Evolutionary conservation across 2,888 invertebrate species (phyloP).

Genomic region (Tetragonisca angustula): DNA sequence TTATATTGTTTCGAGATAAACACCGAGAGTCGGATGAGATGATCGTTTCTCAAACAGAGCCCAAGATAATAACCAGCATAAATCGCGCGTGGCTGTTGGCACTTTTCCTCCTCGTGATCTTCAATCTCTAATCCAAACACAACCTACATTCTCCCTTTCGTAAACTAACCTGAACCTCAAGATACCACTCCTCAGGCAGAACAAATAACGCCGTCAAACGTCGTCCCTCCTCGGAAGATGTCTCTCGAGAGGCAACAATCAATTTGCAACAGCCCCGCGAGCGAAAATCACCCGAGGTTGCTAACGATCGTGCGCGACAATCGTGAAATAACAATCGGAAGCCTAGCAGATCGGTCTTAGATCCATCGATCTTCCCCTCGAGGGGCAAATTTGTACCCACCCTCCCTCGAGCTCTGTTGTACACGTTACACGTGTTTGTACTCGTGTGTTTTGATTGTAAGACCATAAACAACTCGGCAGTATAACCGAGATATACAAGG

Average conservation of each 20-base stretch:
- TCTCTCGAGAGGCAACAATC: not conserved
- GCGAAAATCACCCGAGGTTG: not conserved
- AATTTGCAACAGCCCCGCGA: not conserved
- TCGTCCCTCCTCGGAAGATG: too few species aligned
- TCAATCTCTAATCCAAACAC: too few species aligned
- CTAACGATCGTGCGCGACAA: not conserved
- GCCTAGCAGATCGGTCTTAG: slow-evolving; percentile 20
- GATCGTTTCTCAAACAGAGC: too few species aligned
- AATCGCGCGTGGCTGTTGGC: too few species aligned
- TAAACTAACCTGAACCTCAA: too few species aligned
- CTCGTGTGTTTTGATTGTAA: slow-evolving; percentile 24
- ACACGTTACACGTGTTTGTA: slow-evolving; percentile 9
- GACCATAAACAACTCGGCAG: slow-evolving; percentile 34
- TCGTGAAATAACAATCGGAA: slow-evolving; percentile 7
- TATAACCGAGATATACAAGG: not conserved
- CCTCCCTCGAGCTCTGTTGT: not conserved
- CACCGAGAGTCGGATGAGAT: too few species aligned
- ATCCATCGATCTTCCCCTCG: slow-evolving; percentile 23
- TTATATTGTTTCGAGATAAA: too few species aligned
- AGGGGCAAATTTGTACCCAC: not conserved
- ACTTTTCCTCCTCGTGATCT: too few species aligned
- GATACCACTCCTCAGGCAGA: too few species aligned
- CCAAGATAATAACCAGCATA: too few species aligned
- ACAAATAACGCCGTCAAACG: too few species aligned
- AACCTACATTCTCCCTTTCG: too few species aligned